A percentile compares a stretch with the other conserved stretches of the same genome.
These are phyloP conservation scores for Bos indicus DNA, from an alignment of 2,113 vertebrate species.

Conservation along the genomic window DNA sequence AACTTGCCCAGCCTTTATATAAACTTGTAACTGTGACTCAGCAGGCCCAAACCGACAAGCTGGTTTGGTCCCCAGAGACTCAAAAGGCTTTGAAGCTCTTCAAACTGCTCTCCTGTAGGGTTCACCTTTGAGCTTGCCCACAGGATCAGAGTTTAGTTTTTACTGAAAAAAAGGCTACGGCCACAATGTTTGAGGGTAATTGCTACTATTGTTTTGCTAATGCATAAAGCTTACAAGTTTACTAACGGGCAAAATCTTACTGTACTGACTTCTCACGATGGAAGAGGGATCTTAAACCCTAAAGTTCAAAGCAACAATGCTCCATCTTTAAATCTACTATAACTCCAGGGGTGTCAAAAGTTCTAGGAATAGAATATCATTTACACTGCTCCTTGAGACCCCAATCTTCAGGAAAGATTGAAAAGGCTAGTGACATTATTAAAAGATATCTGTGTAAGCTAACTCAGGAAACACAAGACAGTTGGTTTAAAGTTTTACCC, in stretches of 20 bases:
- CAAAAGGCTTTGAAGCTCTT: background rate
- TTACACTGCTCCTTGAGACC: background rate
- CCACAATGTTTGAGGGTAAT: background rate
- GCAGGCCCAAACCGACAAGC: background rate
- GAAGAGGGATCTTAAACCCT: background rate
- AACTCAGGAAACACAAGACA: background rate
- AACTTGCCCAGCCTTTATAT: background rate
- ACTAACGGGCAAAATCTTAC: background rate
- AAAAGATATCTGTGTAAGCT: background rate
- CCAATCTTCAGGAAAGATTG: background rate
- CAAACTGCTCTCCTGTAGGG: background rate
- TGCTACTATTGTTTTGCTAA: background rate
- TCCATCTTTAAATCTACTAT: background rate
- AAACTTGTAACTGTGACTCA: background rate
- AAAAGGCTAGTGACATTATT: background rate
- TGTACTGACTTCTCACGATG: background rate
- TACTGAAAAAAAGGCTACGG: background rate
- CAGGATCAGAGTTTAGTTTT: background rate
- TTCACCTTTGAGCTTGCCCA: background rate
- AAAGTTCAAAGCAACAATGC: background rate
- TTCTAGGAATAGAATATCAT: background rate
- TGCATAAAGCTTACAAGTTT: background rate
- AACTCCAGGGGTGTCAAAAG: background rate
- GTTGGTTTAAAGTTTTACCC: background rate
- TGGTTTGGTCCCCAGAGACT: background rate